Base-by-base conservation (phyloP, 2,113 vertebrate species). In the Leptobrachium ailaonicum region DNA sequence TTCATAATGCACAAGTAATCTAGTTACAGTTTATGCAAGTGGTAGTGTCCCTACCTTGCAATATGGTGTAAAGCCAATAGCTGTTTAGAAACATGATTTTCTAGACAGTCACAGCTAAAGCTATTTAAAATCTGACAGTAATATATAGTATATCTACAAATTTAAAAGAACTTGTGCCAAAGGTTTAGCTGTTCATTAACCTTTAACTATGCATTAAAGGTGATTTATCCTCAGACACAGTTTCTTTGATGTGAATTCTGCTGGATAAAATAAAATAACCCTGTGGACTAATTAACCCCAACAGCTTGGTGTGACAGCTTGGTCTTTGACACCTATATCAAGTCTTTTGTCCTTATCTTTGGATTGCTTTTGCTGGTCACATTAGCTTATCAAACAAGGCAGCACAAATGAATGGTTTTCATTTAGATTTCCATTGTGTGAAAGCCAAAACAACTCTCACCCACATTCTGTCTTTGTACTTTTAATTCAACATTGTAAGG, bases 391-490 rank as follows among this genome's bases (percentile, higher is more conserved):
- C 75, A 67, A 67, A 54, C n/a, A 67, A 67, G 45, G 63, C 44
- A n/a, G 13, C 63, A 76, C 64, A 68, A 56, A 68, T 56, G 64
- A 76, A 76, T 68, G 64, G 50, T 32, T 76, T 67, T 56, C 40
- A 76, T 76, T 75, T 76, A 76, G 45, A 56, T 76, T 76, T 76
- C 63, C 32, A 67, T 76, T 76, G 64, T 56, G 12, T 67, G 11
- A 56, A 68, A 56, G 75, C 47, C 50, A 68, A 32, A 32, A 32
- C 0, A 1, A 32, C 41, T 56, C 53, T 68, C 47, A 42, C 42
- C 40, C 12, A 56, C 1, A 10, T 13, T 12, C 9, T 66, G 12
- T 40, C 8, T 50, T 50, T 50, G 47, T 50, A 5, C 4, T 50
- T 50, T 50, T 50, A 4, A 50, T 50, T 50, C 47, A 4, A 50